A percentile compares a stretch with the other conserved stretches of the same genome.
These are phyloP conservation scores for Alexandromys fortis DNA, from an alignment of 2,113 vertebrate genomes.

Conservation along the genomic window DNA sequence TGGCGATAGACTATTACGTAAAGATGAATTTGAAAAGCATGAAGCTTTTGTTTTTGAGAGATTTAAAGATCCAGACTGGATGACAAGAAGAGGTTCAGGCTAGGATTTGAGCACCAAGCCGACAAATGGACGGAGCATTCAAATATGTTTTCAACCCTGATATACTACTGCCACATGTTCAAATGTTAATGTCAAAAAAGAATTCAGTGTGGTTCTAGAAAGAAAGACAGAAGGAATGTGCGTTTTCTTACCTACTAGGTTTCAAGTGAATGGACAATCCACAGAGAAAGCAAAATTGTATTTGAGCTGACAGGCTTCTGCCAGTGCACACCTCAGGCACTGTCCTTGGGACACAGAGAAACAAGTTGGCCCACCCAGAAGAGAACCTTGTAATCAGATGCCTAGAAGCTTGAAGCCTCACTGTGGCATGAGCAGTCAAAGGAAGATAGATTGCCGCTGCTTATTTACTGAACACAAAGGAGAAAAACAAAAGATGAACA, in stretches of 20 bases:
- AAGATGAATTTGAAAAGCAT: not conserved
- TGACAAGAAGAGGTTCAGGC: not conserved
- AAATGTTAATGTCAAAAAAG: not conserved
- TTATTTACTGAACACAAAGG: constrained; percentile 53
- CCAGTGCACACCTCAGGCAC: constrained; percentile 34
- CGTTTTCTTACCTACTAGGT: constrained; percentile 37
- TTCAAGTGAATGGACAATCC: constrained; percentile 51
- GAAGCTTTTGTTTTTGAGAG: not conserved
- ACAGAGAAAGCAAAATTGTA: constrained; percentile 63
- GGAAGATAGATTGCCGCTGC: constrained; percentile 51
- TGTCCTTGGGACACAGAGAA: constrained; percentile 67
- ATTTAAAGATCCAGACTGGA: not conserved
- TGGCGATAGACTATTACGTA: not conserved
- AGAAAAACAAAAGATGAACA: not conserved
- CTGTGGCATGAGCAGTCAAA: constrained; percentile 67
- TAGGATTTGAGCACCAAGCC: not conserved
- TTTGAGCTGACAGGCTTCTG: constrained; percentile 60
- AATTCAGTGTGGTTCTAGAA: not conserved
- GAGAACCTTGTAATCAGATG: constrained; percentile 65
- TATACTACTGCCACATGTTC: not conserved
- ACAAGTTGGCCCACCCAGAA: constrained; percentile 67
- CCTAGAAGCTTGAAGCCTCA: constrained; percentile 70
- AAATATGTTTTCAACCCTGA: constrained; percentile 22
- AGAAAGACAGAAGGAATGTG: not conserved
- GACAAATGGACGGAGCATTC: not conserved